phyloP scores from a whole-genome alignment of 2,888 invertebrate species.

The Steromphala cineraria region DNA sequence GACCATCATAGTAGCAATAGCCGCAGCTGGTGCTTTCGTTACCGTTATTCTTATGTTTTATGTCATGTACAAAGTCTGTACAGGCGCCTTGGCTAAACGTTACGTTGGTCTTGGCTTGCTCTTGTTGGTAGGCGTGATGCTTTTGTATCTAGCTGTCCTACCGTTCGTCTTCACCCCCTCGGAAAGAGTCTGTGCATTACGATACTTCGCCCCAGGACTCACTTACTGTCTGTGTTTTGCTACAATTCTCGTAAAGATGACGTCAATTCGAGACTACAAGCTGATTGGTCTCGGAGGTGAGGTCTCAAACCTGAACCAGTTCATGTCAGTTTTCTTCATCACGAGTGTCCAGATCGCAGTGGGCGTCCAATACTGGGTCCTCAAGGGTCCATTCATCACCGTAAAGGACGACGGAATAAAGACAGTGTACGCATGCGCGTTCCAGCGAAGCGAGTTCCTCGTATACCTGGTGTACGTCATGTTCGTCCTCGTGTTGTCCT shows the following conservation, averaged over 20 bases:
- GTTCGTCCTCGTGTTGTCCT: conserved; percentile 88
- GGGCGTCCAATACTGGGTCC: conserved; percentile 73
- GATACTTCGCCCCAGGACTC: conserved; percentile 75
- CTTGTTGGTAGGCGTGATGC: conserved; percentile 74
- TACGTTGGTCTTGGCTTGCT: conserved; percentile 73
- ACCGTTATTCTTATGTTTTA: conserved; percentile 89
- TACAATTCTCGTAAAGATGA: conserved; percentile 92
- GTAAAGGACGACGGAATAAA: conserved; percentile 24
- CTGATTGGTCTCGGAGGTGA: conserved; percentile 88
- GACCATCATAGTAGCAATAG: conserved; percentile 88
- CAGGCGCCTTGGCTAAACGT: conserved; percentile 52
- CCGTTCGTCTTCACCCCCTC: conserved; percentile 75
- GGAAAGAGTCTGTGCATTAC: conserved; percentile 73
- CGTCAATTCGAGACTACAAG: conserved; percentile 92
- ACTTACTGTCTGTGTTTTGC: conserved; percentile 87
- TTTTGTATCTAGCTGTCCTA: conserved; percentile 74
- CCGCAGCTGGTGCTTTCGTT: conserved; percentile 87
- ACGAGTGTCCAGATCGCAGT: conserved; percentile 82
- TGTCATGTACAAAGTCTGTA: conserved; percentile 86
- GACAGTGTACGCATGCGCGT: conserved; percentile 53
- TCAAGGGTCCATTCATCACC: conserved; percentile 57
- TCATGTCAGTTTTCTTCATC: conserved; percentile 89
- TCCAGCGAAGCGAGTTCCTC: conserved; percentile 74
- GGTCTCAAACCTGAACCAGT: conserved; percentile 83
- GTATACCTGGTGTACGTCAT: conserved; percentile 88